A percentile compares a stretch with the other conserved stretches of the same genome.
Conservation (phyloP, 1,140 invertebrate genomes). For the Drosophila tani region DNA sequence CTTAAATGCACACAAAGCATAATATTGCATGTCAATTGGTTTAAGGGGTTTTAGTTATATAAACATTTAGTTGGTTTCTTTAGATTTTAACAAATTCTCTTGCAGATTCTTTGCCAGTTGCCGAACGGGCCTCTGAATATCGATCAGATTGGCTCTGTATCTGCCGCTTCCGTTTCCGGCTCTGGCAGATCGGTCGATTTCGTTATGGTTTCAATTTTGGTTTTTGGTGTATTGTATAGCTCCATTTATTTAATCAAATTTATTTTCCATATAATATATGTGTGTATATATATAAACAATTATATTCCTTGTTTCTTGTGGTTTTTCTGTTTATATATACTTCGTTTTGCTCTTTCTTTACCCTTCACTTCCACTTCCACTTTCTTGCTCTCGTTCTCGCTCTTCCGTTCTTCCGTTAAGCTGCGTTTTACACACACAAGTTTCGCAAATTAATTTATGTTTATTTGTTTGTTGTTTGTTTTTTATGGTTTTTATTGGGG, state of each 20-base stretch:
- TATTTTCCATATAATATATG: constrained; percentile 73
- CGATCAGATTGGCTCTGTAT: too few species aligned
- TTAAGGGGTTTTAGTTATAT: constrained; percentile 71
- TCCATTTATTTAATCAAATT: constrained; percentile 82
- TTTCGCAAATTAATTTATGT: constrained; percentile 61
- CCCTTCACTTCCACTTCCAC: constrained; percentile 24
- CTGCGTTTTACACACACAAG: constrained; percentile 65
- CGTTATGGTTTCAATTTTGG: constrained; percentile 50
- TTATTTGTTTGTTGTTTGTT: constrained; percentile 31
- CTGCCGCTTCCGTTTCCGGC: constrained; percentile 16
- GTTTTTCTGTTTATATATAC: constrained; percentile 52
- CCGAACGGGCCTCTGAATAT: constrained; percentile 15
- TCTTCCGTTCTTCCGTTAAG: constrained; percentile 40
- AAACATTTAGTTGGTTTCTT: constrained; percentile 70
- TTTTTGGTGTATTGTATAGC: constrained; percentile 74
- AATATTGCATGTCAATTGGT: constrained; percentile 71
- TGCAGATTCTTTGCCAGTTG: constrained; percentile 25
- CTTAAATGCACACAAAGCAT: constrained; percentile 80
- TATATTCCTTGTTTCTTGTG: constrained; percentile 71
- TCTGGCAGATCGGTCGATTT: constrained; percentile 35
- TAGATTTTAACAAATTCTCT: constrained; percentile 70
- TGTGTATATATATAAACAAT: constrained; percentile 81
- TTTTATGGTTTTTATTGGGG: constrained; percentile 49
- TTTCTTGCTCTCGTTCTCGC: constrained; percentile 9
- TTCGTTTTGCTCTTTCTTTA: constrained; percentile 35